phyloP scores from a whole-genome alignment of 2,113 vertebrate species.

The Nyctereutes procyonoides region DNA sequence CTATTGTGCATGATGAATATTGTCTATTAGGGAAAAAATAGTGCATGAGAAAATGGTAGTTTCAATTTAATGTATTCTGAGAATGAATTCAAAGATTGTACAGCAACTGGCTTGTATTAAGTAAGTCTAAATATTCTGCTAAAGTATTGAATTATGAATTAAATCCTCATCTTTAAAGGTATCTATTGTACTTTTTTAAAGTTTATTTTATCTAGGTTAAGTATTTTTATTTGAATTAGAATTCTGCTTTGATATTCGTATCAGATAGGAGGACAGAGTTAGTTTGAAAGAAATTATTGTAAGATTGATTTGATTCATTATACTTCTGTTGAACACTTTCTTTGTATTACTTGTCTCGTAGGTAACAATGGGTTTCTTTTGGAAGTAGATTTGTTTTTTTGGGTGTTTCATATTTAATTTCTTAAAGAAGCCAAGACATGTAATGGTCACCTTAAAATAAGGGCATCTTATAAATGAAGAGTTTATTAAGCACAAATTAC shows the following conservation, averaged over 20 bases:
- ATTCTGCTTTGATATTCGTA: slow-evolving; percentile 40
- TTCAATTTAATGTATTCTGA: slow-evolving; percentile 78
- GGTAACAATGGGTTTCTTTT: background rate
- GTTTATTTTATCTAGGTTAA: slow-evolving; percentile 43
- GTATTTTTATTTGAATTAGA: slow-evolving; percentile 43
- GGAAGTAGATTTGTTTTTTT: background rate
- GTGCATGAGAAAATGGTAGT: slow-evolving; percentile 77
- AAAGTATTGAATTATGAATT: slow-evolving; percentile 70
- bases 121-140: slow-evolving; percentile 64
- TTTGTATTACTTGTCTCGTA: background rate
- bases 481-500: background rate
- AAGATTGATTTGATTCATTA: background rate
- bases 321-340: slow-evolving; percentile 13
- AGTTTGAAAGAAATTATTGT: slow-evolving; percentile 14
- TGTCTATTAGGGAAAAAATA: slow-evolving; percentile 75
- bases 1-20: slow-evolving; percentile 56
- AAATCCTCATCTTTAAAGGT: slow-evolving; percentile 62
- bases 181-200: slow-evolving; percentile 48
- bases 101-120: slow-evolving; percentile 84
- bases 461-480: background rate
- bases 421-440: background rate
- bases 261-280: background rate
- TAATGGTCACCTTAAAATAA: background rate
- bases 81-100: slow-evolving; percentile 79
- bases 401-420: slow-evolving; percentile 5